These are phyloP conservation scores for Salminus brasiliensis DNA, from an alignment of 2,113 vertebrate genomes.

Conservation along the genomic window DNA sequence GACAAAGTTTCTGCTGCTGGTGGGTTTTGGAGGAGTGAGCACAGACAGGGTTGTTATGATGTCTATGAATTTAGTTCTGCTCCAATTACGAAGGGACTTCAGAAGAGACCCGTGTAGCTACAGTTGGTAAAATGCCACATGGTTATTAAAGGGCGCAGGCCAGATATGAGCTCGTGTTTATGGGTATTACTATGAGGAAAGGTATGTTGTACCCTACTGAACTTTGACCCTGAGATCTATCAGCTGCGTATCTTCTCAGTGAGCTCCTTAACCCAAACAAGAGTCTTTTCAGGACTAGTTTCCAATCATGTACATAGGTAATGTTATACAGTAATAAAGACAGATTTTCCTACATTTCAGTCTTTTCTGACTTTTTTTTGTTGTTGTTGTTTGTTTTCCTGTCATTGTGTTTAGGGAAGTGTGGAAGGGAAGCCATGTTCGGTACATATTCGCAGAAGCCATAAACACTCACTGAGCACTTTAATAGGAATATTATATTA, in stretches of 20 bases:
- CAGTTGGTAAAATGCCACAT: conserved; percentile 36
- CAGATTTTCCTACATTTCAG: conserved; percentile 56
- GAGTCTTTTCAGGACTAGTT: conserved; percentile 62
- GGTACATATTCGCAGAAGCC: no score
- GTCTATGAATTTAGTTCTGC: conserved; percentile 32
- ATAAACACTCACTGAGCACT: no score
- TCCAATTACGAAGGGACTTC: conserved; percentile 21
- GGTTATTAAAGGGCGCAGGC: conserved; percentile 7
- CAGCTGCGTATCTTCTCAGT: conserved; percentile 18
- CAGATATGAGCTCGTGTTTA: conserved; percentile 1
- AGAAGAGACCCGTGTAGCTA: conserved; percentile 38
- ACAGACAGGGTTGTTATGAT: conserved; percentile 27
- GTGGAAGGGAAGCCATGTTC: no score
- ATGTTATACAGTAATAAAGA: conserved; percentile 72
- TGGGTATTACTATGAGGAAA: conserved; percentile 36
- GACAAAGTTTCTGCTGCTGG: conserved; percentile 68
- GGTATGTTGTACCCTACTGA: conserved; percentile 15
- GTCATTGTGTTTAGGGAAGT: no score
- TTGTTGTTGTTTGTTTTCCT: background rate
- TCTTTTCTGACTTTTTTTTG: background rate
- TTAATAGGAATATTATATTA: no score
- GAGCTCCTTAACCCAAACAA: conserved; percentile 41
- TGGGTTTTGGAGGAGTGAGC: conserved; percentile 39
- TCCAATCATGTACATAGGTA: conserved; percentile 68
- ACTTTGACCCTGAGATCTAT: conserved; percentile 36